Conservation (phyloP, 2,888 invertebrate species). For the Rhogogaster chlorosoma region DNA sequence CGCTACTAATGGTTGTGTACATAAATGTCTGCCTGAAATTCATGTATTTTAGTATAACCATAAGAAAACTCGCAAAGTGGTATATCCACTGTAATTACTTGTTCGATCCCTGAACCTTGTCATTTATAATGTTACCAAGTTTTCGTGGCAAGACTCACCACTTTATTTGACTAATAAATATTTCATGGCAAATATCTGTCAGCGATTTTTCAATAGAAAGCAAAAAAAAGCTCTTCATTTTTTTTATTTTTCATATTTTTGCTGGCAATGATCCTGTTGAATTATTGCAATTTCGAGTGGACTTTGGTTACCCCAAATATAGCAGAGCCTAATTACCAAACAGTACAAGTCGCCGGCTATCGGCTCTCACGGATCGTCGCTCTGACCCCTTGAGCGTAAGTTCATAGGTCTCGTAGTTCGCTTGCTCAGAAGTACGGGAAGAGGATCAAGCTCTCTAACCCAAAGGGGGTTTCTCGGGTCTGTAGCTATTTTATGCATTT, state of each 20-base stretch:
- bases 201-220: neutral
- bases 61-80: neutral
- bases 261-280: neutral
- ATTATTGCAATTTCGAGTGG: neutral
- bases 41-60: neutral
- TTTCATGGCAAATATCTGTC: neutral
- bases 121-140: neutral
- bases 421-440: neutral
- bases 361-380: slow-evolving; percentile 45
- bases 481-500: slow-evolving; percentile 52
- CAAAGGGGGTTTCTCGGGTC: neutral
- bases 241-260: neutral
- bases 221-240: neutral
- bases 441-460: slow-evolving; percentile 25
- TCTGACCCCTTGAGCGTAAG: slow-evolving; percentile 33
- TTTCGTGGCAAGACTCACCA: neutral
- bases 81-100: neutral
- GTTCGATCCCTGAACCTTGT: neutral
- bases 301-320: neutral
- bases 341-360: slow-evolving; percentile 19
- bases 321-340: neutral
- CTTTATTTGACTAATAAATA: neutral
- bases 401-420: neutral
- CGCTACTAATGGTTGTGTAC: neutral
- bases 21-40: neutral